phyloP scores from a whole-genome alignment of 1,140 invertebrate species.

The Anoplophora glabripennis region DNA sequence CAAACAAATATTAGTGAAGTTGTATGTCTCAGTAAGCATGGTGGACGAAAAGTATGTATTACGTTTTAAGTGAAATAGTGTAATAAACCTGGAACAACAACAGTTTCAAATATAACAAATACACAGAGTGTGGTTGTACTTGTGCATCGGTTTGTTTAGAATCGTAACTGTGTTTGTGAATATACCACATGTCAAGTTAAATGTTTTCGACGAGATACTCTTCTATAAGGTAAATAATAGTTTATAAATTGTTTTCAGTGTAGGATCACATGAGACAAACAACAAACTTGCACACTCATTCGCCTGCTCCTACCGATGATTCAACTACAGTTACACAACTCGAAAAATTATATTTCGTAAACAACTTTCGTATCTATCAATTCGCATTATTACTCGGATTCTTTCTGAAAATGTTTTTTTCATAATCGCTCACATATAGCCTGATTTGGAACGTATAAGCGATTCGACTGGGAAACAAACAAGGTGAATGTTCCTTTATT shows the following conservation, averaged over 20 bases:
- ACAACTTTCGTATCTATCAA: not conserved
- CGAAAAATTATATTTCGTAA: not conserved
- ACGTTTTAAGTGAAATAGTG: constrained; percentile 6
- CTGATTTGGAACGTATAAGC: too few species aligned
- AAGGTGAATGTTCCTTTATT: too few species aligned
- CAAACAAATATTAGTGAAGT: constrained; percentile 33
- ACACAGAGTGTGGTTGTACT: too few species aligned
- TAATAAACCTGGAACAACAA: not conserved
- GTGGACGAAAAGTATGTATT: constrained; percentile 25
- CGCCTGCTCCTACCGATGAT: too few species aligned
- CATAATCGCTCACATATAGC: too few species aligned
- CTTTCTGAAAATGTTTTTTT: too few species aligned
- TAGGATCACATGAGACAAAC: not conserved
- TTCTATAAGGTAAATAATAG: constrained; percentile 6
- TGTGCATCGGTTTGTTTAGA: not conserved
- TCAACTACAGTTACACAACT: not conserved
- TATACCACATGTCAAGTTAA: constrained; percentile 6
- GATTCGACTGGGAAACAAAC: too few species aligned
- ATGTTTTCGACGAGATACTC: not conserved
- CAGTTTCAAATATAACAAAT: not conserved
- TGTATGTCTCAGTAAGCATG: constrained; percentile 30
- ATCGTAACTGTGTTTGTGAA: constrained; percentile 2
- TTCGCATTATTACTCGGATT: too few species aligned
- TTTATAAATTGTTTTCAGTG: not conserved
- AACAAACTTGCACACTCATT: too few species aligned